Conservation (phyloP, 1,140 invertebrate genomes). For the Bombus ignitus region DNA sequence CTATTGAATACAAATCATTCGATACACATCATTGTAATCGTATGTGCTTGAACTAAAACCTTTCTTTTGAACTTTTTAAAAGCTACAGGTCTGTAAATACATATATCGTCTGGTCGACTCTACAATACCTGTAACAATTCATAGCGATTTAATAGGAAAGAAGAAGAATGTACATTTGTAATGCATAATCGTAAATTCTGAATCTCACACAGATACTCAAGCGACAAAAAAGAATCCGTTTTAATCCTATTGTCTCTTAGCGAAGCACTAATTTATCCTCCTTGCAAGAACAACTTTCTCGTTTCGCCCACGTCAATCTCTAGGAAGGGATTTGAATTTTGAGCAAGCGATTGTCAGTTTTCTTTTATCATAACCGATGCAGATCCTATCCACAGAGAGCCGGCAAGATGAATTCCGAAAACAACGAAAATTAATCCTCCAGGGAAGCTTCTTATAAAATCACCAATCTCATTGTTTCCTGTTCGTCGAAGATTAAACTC, state of each 20-base stretch:
- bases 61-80: background rate
- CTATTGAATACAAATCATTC: background rate
- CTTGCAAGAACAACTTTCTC: conserved; percentile 16
- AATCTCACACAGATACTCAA: background rate
- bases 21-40: no score
- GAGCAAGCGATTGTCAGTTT: conserved; percentile 37
- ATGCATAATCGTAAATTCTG: background rate
- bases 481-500: background rate
- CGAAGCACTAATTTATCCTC: conserved; percentile 30
- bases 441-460: conserved; percentile 3
- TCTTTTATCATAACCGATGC: conserved; percentile 7
- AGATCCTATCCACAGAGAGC: background rate
- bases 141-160: background rate
- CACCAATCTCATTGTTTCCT: conserved; percentile 10
- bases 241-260: conserved; percentile 61
- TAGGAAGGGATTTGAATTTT: conserved; percentile 64
- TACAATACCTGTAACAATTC: background rate
- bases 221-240: conserved; percentile 21
- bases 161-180: background rate
- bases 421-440: conserved; percentile 21
- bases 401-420: background rate
- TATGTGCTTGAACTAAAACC: background rate
- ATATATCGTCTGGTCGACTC: background rate
- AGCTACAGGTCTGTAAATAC: no score
- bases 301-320: conserved; percentile 48